Base-by-base conservation (phyloP, 2,113 vertebrate species). In the Oncorhynchus tshawytscha region DNA sequence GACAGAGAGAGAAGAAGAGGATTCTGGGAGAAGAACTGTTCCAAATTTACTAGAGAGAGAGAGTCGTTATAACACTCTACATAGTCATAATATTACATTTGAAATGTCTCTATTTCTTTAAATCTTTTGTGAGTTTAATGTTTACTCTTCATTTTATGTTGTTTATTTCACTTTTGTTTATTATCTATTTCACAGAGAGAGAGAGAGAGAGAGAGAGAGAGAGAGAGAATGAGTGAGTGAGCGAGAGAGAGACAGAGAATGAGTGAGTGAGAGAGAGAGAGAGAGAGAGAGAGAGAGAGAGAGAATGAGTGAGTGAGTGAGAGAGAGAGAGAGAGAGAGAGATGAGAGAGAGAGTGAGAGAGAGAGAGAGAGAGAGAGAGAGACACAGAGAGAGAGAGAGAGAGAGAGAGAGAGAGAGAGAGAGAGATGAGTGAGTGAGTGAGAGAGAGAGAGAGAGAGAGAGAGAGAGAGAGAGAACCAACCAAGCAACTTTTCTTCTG, bases 251-350 rank as follows among this genome's bases (percentile, higher is more conserved):
- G 12, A 12, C 1, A 16, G 13, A 54, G 49, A 54, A 2, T 25
- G 25, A 25, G 25, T 25, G 25, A 25, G 25, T 25, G 25, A 2
- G 25, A 2, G 25, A 25, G 25, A 2, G 24, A 54, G 69, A 1
- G 49, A 16, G 12, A 51, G 49, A 51, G 24, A 24, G 25, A 6
- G 15, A 8, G 22, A 84, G 65, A 69, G 62, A 13, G 13, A 16
- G 13, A 54, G 51, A 54, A 2, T 27, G 25, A 25, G 2, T 27
- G 25, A 27, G 25, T 27, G 25, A 27, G 25, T 2, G 25, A 27
- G 27, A 6, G 15, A 18, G 22, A 84, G 65, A 69, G 62, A 67
- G 54, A 29, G 67, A 71, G 57, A 71, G 68, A 71, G 57, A 65
- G 31, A 25, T 25, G 25, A 25, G 25, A 1, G 25, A 1, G 25